These are phyloP conservation scores for Poeciliopsis infans DNA, from an alignment of 2,797 vertebrate genomes.

Conservation along the genomic window DNA sequence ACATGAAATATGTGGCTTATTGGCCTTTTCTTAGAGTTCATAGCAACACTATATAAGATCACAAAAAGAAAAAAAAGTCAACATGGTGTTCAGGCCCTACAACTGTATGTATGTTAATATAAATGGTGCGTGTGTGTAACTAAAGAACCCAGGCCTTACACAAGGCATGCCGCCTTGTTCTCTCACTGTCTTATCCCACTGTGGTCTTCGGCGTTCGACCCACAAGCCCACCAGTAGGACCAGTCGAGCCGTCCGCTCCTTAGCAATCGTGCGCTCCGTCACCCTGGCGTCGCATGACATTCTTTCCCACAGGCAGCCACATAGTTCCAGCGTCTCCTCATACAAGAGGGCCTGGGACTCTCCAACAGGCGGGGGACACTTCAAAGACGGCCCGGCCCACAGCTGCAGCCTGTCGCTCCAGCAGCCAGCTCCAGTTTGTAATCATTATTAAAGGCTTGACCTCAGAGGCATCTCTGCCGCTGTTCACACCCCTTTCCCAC, in stretches of 20 bases:
- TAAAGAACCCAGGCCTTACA: conserved; percentile 46
- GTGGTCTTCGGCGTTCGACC: conserved; percentile 46
- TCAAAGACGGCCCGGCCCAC: conserved; percentile 84
- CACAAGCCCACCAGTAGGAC: conserved; percentile 63
- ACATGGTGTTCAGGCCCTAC: conserved; percentile 5
- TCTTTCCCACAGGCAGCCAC: conserved; percentile 89
- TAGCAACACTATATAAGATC: background rate
- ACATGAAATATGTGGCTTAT: background rate
- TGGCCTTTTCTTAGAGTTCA: background rate
- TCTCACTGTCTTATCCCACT: conserved; percentile 47
- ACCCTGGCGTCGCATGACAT: conserved; percentile 87
- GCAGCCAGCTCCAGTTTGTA: conserved; percentile 87
- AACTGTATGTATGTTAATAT: conserved; percentile 29
- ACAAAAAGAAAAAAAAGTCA: background rate
- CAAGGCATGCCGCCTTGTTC: conserved; percentile 46
- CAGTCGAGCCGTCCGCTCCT: conserved; percentile 70
- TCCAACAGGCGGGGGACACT: conserved; percentile 85
- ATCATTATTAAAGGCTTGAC: conserved; percentile 92
- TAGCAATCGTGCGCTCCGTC: conserved; percentile 82
- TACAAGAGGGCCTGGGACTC: conserved; percentile 82
- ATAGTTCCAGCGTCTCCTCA: conserved; percentile 89
- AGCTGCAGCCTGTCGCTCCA: conserved; percentile 87
- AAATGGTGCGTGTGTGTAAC: conserved; percentile 50
- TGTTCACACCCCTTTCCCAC: conserved; percentile 85
- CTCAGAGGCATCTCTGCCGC: conserved; percentile 87